A percentile compares a stretch with the other conserved stretches of the same genome.
Evolutionary conservation across 2,797 vertebrate genomes (phyloP).

Genomic region (Yasuhikotakia modesta): DNA sequence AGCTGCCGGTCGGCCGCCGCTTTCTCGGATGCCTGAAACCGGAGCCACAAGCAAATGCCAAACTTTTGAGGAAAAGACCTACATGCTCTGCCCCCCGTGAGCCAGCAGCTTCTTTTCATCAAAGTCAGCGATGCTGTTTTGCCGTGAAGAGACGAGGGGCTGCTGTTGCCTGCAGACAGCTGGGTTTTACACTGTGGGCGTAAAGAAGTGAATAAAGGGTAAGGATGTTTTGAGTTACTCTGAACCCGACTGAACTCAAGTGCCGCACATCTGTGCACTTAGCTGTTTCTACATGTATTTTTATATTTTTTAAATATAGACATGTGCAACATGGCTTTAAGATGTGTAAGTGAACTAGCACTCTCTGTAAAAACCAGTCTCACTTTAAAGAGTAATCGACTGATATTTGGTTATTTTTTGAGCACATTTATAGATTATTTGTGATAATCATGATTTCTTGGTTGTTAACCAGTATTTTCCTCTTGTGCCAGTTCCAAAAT

Average conservation of each 20-base stretch:
- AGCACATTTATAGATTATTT: not conserved
- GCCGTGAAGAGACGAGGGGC: slow-evolving; percentile 63
- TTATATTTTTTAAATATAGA: not conserved
- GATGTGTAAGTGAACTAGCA: not conserved
- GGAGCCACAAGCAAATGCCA: slow-evolving; percentile 64
- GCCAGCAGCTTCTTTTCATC: slow-evolving; percentile 41
- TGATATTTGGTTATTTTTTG: not conserved
- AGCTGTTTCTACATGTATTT: not conserved
- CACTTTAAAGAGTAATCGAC: not conserved
- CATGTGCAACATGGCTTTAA: not conserved
- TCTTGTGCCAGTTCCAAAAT: too few relatives aligned
- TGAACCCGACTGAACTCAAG: slow-evolving; percentile 3
- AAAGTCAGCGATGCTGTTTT: slow-evolving; percentile 41
- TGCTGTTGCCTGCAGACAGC: slow-evolving; percentile 58
- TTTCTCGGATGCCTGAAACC: slow-evolving; percentile 65
- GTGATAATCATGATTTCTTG: not conserved
- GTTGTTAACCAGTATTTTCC: too few relatives aligned
- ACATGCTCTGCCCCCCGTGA: slow-evolving; percentile 47
- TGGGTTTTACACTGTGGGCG: slow-evolving; percentile 41
- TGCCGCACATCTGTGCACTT: not conserved
- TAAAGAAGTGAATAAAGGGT: slow-evolving; percentile 31
- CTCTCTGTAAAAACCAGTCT: not conserved
- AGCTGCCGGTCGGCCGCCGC: slow-evolving; percentile 70
- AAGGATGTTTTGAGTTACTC: slow-evolving; percentile 39
- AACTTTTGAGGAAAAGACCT: slow-evolving; percentile 62